Evolutionary conservation across 2,797 vertebrate genomes (phyloP).

Genomic region (Pantherophis vulpinus): DNA sequence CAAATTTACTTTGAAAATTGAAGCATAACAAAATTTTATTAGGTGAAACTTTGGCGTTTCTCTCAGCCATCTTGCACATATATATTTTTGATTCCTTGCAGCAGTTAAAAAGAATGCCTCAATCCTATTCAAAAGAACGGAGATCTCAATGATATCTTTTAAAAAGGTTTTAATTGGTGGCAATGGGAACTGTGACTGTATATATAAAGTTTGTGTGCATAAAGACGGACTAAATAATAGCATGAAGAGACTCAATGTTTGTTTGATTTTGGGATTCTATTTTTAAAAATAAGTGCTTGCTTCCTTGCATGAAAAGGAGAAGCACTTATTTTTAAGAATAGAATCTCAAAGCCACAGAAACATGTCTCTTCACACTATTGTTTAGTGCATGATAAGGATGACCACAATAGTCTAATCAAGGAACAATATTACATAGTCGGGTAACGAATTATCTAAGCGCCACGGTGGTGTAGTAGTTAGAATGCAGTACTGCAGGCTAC

Average conservation of each 20-base stretch:
- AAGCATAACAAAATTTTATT: conserved; percentile 86
- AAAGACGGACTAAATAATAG: conserved; percentile 51
- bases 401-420: neutral
- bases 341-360: conserved; percentile 55
- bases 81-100: conserved; percentile 84
- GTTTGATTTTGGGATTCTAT: conserved; percentile 45
- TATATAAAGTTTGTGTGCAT: conserved; percentile 59
- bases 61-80: conserved; percentile 81
- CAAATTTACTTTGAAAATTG: conserved; percentile 85
- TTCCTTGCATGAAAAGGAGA: neutral
- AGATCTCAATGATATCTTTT: conserved; percentile 59
- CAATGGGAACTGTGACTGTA: conserved; percentile 65
- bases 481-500: too few species aligned
- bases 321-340: neutral
- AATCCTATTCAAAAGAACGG: conserved; percentile 79
- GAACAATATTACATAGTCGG: neutral
- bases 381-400: conserved; percentile 29
- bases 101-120: conserved; percentile 84
- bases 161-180: conserved; percentile 68
- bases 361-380: conserved; percentile 53
- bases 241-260: conserved; percentile 56
- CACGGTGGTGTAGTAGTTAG: too few species aligned
- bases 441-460: neutral
- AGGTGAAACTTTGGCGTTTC: conserved; percentile 85
- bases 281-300: neutral